Conservation (phyloP, 1,140 invertebrate species). For the Penaeus chinensis region DNA sequence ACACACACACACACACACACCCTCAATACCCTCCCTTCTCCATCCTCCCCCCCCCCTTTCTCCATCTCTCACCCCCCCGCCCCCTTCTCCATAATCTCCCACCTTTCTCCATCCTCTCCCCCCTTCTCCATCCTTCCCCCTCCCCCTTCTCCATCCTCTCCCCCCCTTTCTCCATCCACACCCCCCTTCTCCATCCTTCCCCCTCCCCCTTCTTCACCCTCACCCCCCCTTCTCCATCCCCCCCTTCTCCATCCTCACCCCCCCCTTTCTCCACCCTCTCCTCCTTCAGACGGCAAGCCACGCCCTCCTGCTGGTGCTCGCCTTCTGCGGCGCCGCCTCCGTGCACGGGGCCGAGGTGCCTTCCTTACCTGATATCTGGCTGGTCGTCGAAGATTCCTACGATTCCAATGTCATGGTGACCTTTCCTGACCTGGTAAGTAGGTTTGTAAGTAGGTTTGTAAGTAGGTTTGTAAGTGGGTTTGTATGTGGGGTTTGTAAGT, state of each 20-base stretch:
- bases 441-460: neutral
- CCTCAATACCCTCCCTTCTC: too few species aligned
- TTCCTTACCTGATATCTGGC: slow-evolving; percentile 34
- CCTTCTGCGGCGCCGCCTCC: neutral
- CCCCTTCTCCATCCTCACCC: neutral
- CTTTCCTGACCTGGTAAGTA: slow-evolving; percentile 37
- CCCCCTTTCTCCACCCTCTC: neutral
- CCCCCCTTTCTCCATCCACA: neutral
- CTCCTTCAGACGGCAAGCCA: neutral
- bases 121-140: neutral
- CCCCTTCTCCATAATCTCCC: neutral
- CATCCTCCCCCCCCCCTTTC: neutral
- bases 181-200: too few species aligned
- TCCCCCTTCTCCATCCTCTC: neutral
- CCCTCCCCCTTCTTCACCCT: neutral
- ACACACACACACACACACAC: too few species aligned
- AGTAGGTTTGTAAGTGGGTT: neutral
- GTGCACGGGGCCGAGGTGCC: neutral
- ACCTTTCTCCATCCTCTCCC: neutral
- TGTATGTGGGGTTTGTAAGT: too few species aligned
- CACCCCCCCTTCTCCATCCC: neutral
- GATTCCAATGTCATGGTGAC: slow-evolving; percentile 27
- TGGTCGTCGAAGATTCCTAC: slow-evolving; percentile 39
- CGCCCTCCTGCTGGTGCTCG: neutral
- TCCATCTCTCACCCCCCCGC: too few species aligned